Evolutionary conservation across 2,888 invertebrate species (phyloP).

Genomic region (Andrena flavipes): DNA sequence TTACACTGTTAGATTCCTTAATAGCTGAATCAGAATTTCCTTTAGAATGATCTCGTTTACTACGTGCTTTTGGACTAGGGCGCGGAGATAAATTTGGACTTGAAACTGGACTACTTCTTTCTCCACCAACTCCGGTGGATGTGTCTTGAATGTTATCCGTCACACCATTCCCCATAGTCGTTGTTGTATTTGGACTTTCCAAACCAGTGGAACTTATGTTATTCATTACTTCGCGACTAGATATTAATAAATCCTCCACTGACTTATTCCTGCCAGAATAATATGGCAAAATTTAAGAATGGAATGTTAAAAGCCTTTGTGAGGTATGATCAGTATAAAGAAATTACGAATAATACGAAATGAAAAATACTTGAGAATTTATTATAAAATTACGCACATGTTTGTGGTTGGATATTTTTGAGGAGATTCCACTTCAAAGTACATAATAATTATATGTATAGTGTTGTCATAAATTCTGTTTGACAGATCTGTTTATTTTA

Average conservation of each 20-base stretch:
- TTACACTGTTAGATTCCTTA: conserved; percentile 70
- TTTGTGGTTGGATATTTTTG: conserved; percentile 72
- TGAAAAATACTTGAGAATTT: conserved; percentile 7
- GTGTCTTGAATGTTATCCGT: conserved; percentile 84
- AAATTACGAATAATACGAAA: neutral
- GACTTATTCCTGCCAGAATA: conserved; percentile 87
- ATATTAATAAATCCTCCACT: conserved; percentile 88
- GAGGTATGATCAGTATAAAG: neutral
- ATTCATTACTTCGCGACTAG: conserved; percentile 89
- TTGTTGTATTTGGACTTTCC: conserved; percentile 84
- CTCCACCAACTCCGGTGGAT: conserved; percentile 63
- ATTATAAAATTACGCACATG: conserved; percentile 71
- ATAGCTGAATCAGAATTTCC: conserved; percentile 67
- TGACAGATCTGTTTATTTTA: conserved; percentile 50
- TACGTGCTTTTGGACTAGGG: conserved; percentile 83
- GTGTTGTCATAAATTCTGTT: conserved; percentile 28
- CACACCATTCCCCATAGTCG: conserved; percentile 85
- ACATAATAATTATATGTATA: conserved; percentile 67
- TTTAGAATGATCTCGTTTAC: conserved; percentile 74
- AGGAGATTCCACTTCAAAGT: conserved; percentile 73
- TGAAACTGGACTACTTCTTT: conserved; percentile 84
- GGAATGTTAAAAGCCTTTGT: neutral
- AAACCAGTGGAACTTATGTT: conserved; percentile 88
- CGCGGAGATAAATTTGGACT: conserved; percentile 86
- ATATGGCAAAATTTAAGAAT: conserved; percentile 27